Evolutionary conservation across 35 echinoderm and acorn worm genomes (phyloP).

Genomic region (Ophioderma brevispina): DNA sequence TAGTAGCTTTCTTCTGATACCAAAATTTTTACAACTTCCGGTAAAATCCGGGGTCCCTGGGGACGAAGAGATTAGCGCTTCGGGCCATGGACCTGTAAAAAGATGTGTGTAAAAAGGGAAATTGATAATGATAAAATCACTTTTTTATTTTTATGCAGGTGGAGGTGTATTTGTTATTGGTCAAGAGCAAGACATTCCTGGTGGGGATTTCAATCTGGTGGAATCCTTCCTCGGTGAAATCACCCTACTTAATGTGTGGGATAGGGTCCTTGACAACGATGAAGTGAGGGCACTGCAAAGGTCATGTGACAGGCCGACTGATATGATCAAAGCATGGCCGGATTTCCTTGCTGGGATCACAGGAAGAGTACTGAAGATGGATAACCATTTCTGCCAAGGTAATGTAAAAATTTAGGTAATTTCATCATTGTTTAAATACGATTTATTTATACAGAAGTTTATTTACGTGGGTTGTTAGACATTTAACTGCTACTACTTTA

Average conservation of each 20-base stretch:
- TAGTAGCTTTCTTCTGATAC: too few species aligned
- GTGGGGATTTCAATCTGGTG: constrained; percentile 63
- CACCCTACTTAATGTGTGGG: constrained; percentile 70
- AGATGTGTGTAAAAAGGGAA: too few species aligned
- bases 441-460: too few species aligned
- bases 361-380: constrained; percentile 32
- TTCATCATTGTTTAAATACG: too few species aligned
- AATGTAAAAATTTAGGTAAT: not conserved
- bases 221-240: constrained; percentile 93
- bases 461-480: too few species aligned
- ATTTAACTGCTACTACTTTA: too few species aligned
- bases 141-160: constrained; percentile 66
- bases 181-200: constrained; percentile 83
- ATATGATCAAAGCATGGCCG: constrained; percentile 80
- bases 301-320: constrained; percentile 38
- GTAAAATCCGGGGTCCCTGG: too few species aligned
- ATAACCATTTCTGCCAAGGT: constrained; percentile 87
- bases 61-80: too few species aligned
- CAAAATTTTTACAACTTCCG: too few species aligned
- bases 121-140: too few species aligned
- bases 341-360: constrained; percentile 59
- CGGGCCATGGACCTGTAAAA: too few species aligned
- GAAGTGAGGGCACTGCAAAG: constrained; percentile 44
- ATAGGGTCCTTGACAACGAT: constrained; percentile 23
- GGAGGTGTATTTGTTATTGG: constrained; percentile 86